Percentiles rank a stretch among this genome's conserved stretches.
These are phyloP conservation scores for Lordiphosa collinella DNA, from an alignment of 1,140 invertebrate genomes.

Conservation along the genomic window DNA sequence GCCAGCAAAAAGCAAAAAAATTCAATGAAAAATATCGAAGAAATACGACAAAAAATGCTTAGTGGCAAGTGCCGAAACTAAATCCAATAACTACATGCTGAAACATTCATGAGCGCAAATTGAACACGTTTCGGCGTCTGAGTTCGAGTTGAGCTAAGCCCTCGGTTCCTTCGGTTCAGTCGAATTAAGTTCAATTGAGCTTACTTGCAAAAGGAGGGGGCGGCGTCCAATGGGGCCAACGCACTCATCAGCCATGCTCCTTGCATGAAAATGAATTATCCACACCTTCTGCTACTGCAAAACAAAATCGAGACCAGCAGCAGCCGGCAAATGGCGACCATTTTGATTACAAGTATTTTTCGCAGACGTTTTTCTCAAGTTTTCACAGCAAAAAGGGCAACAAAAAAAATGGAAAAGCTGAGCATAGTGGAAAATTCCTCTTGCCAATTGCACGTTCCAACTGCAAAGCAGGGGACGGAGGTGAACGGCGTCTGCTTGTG, in stretches of 20 bases:
- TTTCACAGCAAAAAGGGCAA: slow-evolving; percentile 21
- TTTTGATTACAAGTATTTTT: slow-evolving; percentile 69
- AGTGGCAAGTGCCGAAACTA: slow-evolving; percentile 71
- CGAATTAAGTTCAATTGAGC: slow-evolving; percentile 70
- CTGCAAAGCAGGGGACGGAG: slow-evolving; percentile 1
- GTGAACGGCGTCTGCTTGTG: slow-evolving; percentile 30
- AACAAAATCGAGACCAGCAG: slow-evolving; percentile 17
- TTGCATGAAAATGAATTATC: slow-evolving; percentile 54
- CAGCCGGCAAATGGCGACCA: slow-evolving; percentile 19
- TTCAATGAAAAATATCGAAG: slow-evolving; percentile 24
- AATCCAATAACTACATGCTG: slow-evolving; percentile 74
- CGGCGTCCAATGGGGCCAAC: slow-evolving; percentile 49
- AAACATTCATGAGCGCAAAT: slow-evolving; percentile 77
- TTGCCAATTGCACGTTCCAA: slow-evolving; percentile 57
- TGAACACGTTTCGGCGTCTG: slow-evolving; percentile 61
- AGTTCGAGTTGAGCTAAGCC: slow-evolving; percentile 2
- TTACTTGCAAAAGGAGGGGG: slow-evolving; percentile 13
- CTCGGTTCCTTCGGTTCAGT: slow-evolving; percentile 26
- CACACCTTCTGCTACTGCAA: slow-evolving; percentile 50
- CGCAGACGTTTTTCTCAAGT: slow-evolving; percentile 52
- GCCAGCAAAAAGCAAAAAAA: slow-evolving; percentile 18
- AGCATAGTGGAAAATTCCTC: slow-evolving; percentile 40
- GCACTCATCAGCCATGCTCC: slow-evolving; percentile 37
- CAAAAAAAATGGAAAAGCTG: slow-evolving; percentile 9
- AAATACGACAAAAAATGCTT: slow-evolving; percentile 53